Base-by-base conservation (phyloP, 2,797 vertebrate species). In the Takifugu ocellatus region DNA sequence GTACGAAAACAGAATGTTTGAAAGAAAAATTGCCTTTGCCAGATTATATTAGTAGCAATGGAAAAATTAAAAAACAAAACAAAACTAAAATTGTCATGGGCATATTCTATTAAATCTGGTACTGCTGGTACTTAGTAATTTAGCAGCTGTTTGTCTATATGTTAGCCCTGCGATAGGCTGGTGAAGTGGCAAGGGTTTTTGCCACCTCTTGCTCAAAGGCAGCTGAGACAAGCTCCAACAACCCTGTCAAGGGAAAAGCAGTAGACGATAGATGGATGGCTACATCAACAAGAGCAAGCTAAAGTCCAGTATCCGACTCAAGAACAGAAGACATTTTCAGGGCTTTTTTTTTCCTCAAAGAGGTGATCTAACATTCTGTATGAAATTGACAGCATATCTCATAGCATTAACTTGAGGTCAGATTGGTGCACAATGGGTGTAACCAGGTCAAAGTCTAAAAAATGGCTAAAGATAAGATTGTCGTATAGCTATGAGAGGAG, bases 401-500 rank as follows among this genome's bases (percentile, higher is more conserved):
- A 57, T 33, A 33, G 25, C 46, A 66, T 53, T 71, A 25, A 74
- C 2, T 39, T 39, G 11, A 39, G 36, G 36, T 14, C 1, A 16
- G 11, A 16, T 49, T 49, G 36, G 9, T 21, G 6, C 36, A 39
- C 43, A 1, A 3, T 67, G 65, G 54, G 55, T 36, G 61, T 52
- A 59, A 42, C 6, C 8, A 15, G 70, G 56, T 54, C 81, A 84
- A 82, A 87, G 80, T 88, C 75, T 62, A 56, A 49, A 2, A 49
- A 5, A 48, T 3, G 50, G 27, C 47, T 49, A 81, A 86, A 83
- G 77, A 71, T 85, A 58, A 68, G 59, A 72, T 57, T 61, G 62
- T 57, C 24, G 63, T 71, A 70, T 51, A 82, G 79, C 79, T 82
- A 75, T 12, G 36, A 75, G 17, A 72, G 84, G 82, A 61, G 86